phyloP scores from a whole-genome alignment of 2,888 invertebrate genomes.

The Megastigmus dorsalis region DNA sequence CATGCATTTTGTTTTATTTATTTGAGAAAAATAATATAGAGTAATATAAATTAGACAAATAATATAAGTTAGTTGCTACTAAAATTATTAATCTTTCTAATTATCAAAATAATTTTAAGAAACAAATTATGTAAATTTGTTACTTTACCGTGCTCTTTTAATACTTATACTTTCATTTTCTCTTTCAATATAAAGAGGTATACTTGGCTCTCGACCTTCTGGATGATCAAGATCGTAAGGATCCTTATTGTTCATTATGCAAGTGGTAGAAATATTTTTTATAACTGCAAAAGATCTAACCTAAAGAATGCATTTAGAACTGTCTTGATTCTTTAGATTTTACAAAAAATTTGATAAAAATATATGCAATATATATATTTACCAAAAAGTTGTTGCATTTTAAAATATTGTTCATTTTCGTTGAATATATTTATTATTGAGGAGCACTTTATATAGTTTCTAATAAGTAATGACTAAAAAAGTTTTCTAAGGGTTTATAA shows the following conservation, averaged over 20 bases:
- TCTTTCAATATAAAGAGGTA: constrained; percentile 67
- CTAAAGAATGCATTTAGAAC: constrained; percentile 25
- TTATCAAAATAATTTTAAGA: background rate
- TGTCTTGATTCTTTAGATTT: background rate
- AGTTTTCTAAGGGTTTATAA: no score
- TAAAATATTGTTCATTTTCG: constrained; percentile 34
- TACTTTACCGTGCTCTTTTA: constrained; percentile 66
- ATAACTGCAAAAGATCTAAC: constrained; percentile 40
- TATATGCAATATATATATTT: constrained; percentile 1
- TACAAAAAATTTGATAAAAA: background rate
- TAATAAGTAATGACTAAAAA: no score
- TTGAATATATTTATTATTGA: background rate
- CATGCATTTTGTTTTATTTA: no score
- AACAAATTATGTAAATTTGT: background rate
- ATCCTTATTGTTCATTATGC: constrained; percentile 53
- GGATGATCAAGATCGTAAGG: constrained; percentile 64
- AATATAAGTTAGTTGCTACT: no score
- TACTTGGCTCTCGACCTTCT: constrained; percentile 64
- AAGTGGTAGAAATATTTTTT: constrained; percentile 56
- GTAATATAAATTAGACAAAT: no score
- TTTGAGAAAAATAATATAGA: no score
- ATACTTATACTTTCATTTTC: constrained; percentile 61
- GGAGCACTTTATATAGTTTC: no score
- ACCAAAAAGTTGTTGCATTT: constrained; percentile 16
- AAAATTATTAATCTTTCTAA: background rate